A percentile compares a stretch with the other conserved stretches of the same genome.
phyloP scores from a whole-genome alignment of 2,888 invertebrate species.

The Zaprionus lineosus region DNA sequence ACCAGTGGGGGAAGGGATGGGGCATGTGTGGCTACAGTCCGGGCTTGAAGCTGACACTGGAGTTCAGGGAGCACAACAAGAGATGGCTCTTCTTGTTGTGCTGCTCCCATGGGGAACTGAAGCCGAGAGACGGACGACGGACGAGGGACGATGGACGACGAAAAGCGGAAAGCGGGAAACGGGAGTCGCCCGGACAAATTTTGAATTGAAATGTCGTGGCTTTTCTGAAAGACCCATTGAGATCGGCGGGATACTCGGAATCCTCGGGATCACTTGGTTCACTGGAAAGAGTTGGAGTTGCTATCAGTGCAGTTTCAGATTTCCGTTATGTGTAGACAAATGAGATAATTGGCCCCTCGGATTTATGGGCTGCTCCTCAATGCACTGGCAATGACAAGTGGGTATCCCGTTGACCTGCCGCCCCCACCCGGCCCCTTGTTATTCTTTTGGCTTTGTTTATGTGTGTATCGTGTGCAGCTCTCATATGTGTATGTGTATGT shows the following conservation, averaged over 20 bases:
- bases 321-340: conserved; percentile 76
- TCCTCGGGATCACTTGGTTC: conserved; percentile 11
- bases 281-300: neutral
- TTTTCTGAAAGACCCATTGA: too few species aligned
- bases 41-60: neutral
- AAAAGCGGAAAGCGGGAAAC: too few species aligned
- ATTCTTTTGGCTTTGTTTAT: neutral
- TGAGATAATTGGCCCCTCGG: conserved; percentile 78
- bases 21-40: too few species aligned
- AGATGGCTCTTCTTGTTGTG: conserved; percentile 25
- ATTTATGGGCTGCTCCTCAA: conserved; percentile 65
- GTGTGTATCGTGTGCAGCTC: neutral
- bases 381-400: conserved; percentile 56
- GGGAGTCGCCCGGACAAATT: too few species aligned
- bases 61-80: conserved; percentile 42
- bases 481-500: neutral
- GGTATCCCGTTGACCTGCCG: conserved; percentile 26
- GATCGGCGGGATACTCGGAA: too few species aligned
- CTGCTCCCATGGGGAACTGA: neutral
- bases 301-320: conserved; percentile 50
- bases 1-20: neutral
- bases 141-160: too few species aligned
- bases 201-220: conserved; percentile 54
- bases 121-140: neutral
- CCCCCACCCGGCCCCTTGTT: neutral